Base-by-base conservation (phyloP, 1,140 invertebrate species). In the Neocloeon triangulifer region DNA sequence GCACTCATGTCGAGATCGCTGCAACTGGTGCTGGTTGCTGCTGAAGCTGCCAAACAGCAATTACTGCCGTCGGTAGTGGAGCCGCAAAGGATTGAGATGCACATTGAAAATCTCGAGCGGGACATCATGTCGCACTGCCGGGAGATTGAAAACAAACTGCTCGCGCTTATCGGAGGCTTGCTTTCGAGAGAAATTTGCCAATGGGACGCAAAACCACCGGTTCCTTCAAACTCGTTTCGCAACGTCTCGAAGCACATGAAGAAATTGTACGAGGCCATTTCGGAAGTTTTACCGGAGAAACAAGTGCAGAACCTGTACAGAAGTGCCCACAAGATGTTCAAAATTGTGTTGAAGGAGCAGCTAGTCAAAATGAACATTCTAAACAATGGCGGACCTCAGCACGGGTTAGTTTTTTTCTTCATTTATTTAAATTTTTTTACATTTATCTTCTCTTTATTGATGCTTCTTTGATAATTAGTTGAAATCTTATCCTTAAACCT, bases 131-230 rank as follows among this genome's bases (percentile, higher is more conserved):
- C 85, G 41, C 92, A 97, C 52, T 73, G 89, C 30, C 68, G 73
- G 41, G 86, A 94, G 58, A 80, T 96, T 38, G 75, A 84, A 46
- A 69, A 66, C 38, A 96, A 96, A 62, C 68, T 97, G 36, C 66
- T 89, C 19, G 62, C 69, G 14, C 85, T 97, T 43, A 79, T 95
- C 28, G 76, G 74, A 42, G 76, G 75, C 43, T 68, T 88, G 41
- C 53, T 92, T 12, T 64, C 64, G 19, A 65, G 63, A 29, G 76
- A 86, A 46, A 55, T 89, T 37, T 58, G 58, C 10, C 62, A 62
- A 38, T 97, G 91, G 89, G 82, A 88, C 50, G 86, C 88, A 1
- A 77, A 81, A 45, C 85, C 89, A 15, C 89, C 91, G 2, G 77
- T 95, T 39, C 92, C 92, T 19, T 96, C 91, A 2, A 68, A 74